Evolutionary conservation across 2,888 invertebrate species (phyloP).

Genomic region (Deroplatys truncata): DNA sequence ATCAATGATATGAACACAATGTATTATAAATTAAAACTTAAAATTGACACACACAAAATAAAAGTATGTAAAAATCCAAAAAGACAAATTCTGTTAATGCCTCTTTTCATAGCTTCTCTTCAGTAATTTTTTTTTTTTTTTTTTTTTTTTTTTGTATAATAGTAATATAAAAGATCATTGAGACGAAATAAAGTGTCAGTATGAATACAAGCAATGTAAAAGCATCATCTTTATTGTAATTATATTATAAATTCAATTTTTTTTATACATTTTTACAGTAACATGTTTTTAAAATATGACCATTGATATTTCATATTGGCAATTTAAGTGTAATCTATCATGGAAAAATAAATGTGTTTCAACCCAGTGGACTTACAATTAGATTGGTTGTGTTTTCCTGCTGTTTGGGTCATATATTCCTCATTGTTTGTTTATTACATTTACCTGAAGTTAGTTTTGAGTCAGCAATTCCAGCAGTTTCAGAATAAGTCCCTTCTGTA

Average conservation of each 20-base stretch:
- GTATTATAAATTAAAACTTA: neutral
- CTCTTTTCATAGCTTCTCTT: neutral
- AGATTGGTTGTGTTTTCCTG: too few relatives aligned
- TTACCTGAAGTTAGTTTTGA: too few relatives aligned
- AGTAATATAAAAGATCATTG: neutral
- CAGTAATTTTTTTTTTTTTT: neutral
- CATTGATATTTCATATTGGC: slow-evolving; percentile 16
- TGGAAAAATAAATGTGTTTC: slow-evolving; percentile 17
- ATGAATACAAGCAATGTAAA: slow-evolving; percentile 13
- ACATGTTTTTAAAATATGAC: slow-evolving; percentile 16
- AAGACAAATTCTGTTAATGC: neutral
- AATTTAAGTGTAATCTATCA: slow-evolving; percentile 10
- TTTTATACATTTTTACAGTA: slow-evolving; percentile 15
- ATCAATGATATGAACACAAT: neutral
- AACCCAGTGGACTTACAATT: neutral
- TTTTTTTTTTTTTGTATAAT: too few relatives aligned
- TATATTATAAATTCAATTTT: too few relatives aligned
- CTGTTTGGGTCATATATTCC: too few relatives aligned
- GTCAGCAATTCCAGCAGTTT: too few relatives aligned
- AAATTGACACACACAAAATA: neutral
- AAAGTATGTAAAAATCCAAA: neutral
- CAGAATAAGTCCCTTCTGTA: too few relatives aligned
- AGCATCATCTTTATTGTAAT: too few relatives aligned
- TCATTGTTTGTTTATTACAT: too few relatives aligned
- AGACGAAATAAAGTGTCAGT: slow-evolving; percentile 12